Evolutionary conservation across 2,113 vertebrate genomes (phyloP), one percentile per base, ranked within the genome.

Genomic region (Notothenia coriiceps): DNA sequence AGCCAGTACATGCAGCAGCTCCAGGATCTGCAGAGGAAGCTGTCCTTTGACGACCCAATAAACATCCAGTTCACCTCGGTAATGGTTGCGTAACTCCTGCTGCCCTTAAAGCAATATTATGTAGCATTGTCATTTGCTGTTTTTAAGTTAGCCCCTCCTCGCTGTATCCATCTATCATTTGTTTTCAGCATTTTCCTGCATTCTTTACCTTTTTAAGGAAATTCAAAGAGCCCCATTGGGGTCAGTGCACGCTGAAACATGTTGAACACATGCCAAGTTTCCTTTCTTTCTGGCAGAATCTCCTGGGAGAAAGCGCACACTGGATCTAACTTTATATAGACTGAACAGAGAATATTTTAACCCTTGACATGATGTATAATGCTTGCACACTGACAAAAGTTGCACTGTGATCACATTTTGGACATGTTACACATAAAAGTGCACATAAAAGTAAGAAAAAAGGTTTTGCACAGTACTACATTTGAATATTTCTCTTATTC

Each of bases 11-110:
- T 89, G 55, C 92, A 94, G 79, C 89, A 93, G 83, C 92, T 99
- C 22, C 93, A 93, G 67, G 91, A 93, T 0, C 18, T 96, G 49
- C 95, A 97, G 94, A 93, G 77, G 86, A 96, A 88, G 11, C 79
- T 99, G 22, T 94, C 63, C 47, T 96, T 89, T 65, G 88, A 95
- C 0, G 98, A 99, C n/a, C 96, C 98, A 12, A 91, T 99, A 88
- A 99, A 98, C 85, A 96, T 99, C 92, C 96, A 95, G 94, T 99
- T 98, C 80, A 99, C 98, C 62, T 99, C 98, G 76, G 98, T 99
- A 95, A 78, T 7, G 0, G 15, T n/a, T 51, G 11, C n/a, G 0
- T 18, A 54, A 59, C n/a, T 49, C 0, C 11, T 43, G 10, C 69
- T 61, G 12, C 18, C 13, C 22, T 25, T 1, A 10, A 49, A 40